Base-by-base conservation (phyloP, 2,888 invertebrate species). In the Halictus quadricinctus region DNA sequence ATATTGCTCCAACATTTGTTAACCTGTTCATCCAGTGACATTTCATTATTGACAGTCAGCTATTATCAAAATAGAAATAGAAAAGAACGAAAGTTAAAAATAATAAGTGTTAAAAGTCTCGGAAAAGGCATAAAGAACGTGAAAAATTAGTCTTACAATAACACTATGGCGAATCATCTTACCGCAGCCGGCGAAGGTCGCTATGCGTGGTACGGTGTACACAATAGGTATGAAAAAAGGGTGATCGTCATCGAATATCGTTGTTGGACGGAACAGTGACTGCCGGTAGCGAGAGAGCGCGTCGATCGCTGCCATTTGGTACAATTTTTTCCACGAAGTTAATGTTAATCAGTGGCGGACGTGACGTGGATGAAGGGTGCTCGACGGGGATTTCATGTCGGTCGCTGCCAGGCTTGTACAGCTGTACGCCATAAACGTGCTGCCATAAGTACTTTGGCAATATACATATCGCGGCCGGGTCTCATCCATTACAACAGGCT, bases 301-400 rank as follows among this genome's bases (percentile, higher is more conserved):
- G 69, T 12, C 41, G 69, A 4, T 69, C 72, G 79, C 87, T 84
- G 87, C 78, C 86, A 88, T 87, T 92, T 93, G 91, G 92, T 92
- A 91, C 90, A 93, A 93, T 92, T 93, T 93, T 93, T 89, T 93
- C 91, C 88, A 91, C 91, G 92, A 84, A 91, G 93, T 93, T 93
- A 93, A 93, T 93, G 93, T 93, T 93, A 93, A 93, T 93, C 93
- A 93, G 93, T 93, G 91, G 93, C 89, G 91, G 93, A 93, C 91
- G 89, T 92, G 93, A 93, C 92, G 88, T 93, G 86, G 93, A 93
- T 91, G 87, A 92, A 93, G 93, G 89, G 91, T 90, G 86, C 93
- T 93, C 89, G 89, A 91, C 79, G 90, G 70, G 90, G 54, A 91
- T 92, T 93, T 92, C 92, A 91, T 90, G 93, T 93, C 92, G 91